These are phyloP conservation scores for Microlaimidae sp. DNA, from an alignment of 2,888 invertebrate genomes.

Conservation along the genomic window DNA sequence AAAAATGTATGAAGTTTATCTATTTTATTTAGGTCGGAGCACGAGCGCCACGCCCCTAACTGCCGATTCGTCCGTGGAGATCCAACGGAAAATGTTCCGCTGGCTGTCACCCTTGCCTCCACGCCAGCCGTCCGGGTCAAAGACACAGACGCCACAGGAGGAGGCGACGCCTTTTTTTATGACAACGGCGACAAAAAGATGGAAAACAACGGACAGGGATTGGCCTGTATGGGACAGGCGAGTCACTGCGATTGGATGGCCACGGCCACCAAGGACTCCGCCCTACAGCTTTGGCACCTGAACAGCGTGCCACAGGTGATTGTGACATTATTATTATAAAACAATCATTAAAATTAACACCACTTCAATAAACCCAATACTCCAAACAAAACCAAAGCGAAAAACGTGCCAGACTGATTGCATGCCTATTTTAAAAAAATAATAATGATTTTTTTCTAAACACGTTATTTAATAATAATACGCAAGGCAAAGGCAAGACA, in stretches of 20 bases:
- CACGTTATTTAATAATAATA: no score
- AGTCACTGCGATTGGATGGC: slow-evolving; percentile 38
- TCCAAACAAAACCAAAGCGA: no score
- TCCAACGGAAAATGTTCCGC: slow-evolving; percentile 82
- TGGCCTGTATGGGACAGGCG: not conserved
- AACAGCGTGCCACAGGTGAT: slow-evolving; percentile 30
- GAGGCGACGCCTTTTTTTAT: not conserved
- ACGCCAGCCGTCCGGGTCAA: slow-evolving; percentile 50
- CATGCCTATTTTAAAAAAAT: no score
- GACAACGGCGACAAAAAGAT: no score
- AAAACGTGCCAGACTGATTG: no score
- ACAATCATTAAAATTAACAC: no score
- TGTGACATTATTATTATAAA: no score
- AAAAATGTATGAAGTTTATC: slow-evolving; percentile 15
- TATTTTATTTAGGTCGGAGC: slow-evolving; percentile 66
- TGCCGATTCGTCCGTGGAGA: slow-evolving; percentile 86
- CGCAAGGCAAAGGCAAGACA: no score
- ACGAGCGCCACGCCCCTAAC: slow-evolving; percentile 76
- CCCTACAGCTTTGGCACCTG: slow-evolving; percentile 53
- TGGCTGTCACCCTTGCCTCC: slow-evolving; percentile 65
- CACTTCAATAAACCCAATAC: no score
- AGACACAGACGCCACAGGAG: not conserved
- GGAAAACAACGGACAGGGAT: no score
- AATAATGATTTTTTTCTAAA: no score
- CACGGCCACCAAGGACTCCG: slow-evolving; percentile 58